Conservation (phyloP, 2,888 invertebrate species). For the Nephrocerus scutellatus region DNA sequence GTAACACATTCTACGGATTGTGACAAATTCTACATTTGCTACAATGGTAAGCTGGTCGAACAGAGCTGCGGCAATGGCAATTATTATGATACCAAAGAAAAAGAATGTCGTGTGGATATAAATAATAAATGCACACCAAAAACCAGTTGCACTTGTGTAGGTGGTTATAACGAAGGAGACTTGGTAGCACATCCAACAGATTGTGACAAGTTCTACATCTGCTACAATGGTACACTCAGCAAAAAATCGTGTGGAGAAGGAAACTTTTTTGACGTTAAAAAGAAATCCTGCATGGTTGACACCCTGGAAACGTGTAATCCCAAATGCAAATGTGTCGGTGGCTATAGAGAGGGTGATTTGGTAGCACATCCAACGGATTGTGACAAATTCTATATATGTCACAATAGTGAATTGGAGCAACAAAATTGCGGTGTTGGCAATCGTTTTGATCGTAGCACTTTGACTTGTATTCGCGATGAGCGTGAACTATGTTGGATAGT, state of each 20-base stretch:
- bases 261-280: constrained; percentile 10
- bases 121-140: constrained; percentile 8
- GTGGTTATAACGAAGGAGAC: constrained; percentile 14
- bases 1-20: constrained; percentile 11
- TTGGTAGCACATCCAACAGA: constrained; percentile 15
- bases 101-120: constrained; percentile 14
- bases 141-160: neutral
- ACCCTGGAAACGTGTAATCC: too few species aligned
- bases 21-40: constrained; percentile 21
- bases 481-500: too few species aligned
- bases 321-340: constrained; percentile 24
- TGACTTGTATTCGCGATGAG: too few species aligned
- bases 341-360: constrained; percentile 24
- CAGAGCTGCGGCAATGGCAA: constrained; percentile 20
- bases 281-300: constrained; percentile 3
- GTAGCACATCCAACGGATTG: constrained; percentile 20
- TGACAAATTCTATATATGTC: constrained; percentile 25
- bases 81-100: constrained; percentile 16
- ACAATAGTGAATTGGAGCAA: constrained; percentile 19
- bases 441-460: too few species aligned
- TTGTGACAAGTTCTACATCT: constrained; percentile 18
- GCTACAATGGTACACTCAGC: constrained; percentile 15
- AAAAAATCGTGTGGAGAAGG: constrained; percentile 10
- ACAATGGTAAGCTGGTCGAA: constrained; percentile 15
- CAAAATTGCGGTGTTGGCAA: constrained; percentile 25